These are phyloP conservation scores for Amblyjoppa fuscipennis DNA, from an alignment of 2,888 invertebrate species.

Conservation along the genomic window DNA sequence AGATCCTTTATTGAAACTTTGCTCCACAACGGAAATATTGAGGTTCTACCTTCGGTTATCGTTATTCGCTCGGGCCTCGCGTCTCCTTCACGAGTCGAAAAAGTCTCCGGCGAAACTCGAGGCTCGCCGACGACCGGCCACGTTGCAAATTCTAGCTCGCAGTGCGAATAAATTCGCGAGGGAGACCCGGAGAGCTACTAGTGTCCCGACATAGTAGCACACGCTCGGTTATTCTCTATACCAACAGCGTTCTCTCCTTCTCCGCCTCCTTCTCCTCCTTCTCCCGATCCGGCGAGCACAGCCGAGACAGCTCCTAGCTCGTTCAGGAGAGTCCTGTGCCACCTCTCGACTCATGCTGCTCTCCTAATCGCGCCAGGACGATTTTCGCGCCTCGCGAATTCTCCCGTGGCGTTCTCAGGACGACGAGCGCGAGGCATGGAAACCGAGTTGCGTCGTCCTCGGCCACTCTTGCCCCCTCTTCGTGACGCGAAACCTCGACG, in stretches of 20 bases:
- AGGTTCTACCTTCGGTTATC: background rate
- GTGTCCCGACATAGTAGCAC: slow-evolving; percentile 20
- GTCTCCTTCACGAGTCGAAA: background rate
- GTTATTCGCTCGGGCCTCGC: background rate
- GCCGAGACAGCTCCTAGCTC: slow-evolving; percentile 48
- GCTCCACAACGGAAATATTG: background rate
- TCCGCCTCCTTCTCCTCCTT: slow-evolving; percentile 71
- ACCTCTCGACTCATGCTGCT: slow-evolving; percentile 80
- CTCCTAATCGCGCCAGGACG: slow-evolving; percentile 83
- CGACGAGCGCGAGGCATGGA: slow-evolving; percentile 24
- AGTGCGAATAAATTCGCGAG: slow-evolving; percentile 45
- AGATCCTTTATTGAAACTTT: background rate
- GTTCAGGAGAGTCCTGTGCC: slow-evolving; percentile 81
- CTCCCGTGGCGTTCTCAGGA: slow-evolving; percentile 69
- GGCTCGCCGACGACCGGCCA: background rate
- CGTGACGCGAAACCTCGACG: slow-evolving; percentile 34
- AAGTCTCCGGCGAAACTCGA: background rate
- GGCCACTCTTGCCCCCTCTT: slow-evolving; percentile 3
- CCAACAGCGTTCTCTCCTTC: slow-evolving; percentile 59
- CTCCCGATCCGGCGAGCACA: slow-evolving; percentile 52
- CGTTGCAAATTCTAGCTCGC: slow-evolving; percentile 37
- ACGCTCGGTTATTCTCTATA: slow-evolving; percentile 37
- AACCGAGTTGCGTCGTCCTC: background rate
- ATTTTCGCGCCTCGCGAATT: slow-evolving; percentile 81
- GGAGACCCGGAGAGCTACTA: slow-evolving; percentile 26